These are phyloP conservation scores for Eucriotettix oculatus DNA, from an alignment of 2,888 invertebrate genomes.

Conservation along the genomic window DNA sequence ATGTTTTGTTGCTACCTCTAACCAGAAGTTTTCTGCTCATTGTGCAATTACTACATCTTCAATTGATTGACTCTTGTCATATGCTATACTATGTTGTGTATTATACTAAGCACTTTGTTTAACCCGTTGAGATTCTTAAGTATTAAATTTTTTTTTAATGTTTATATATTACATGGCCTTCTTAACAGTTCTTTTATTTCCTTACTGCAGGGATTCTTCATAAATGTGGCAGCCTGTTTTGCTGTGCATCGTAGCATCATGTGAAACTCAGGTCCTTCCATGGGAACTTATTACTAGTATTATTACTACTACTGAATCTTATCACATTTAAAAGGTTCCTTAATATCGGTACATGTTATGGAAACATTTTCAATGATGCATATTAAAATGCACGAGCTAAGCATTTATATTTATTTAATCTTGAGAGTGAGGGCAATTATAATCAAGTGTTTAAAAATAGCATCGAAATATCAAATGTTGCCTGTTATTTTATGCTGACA, in stretches of 20 bases:
- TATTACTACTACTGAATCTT: background rate
- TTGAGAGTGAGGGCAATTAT: background rate
- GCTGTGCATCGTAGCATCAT: background rate
- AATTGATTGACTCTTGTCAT: no score
- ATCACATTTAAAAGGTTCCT: slow-evolving; percentile 2
- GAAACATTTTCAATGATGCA: background rate
- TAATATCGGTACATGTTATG: background rate
- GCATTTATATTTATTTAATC: background rate
- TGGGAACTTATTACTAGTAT: background rate
- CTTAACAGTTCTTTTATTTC: background rate
- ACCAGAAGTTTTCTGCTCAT: no score
- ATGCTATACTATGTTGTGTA: no score
- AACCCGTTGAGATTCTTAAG: no score
- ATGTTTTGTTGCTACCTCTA: no score
- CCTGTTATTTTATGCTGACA: no score
- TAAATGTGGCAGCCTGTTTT: background rate
- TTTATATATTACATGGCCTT: background rate
- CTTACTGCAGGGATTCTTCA: background rate
- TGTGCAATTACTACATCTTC: no score
- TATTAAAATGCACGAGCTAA: background rate
- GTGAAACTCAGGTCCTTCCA: slow-evolving; percentile 5
- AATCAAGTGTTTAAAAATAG: background rate
- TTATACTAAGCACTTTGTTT: no score
- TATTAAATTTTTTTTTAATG: background rate
- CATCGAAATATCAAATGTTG: background rate